Base-by-base conservation (phyloP, 2,888 invertebrate genomes). In the Epiblema foenella region DNA sequence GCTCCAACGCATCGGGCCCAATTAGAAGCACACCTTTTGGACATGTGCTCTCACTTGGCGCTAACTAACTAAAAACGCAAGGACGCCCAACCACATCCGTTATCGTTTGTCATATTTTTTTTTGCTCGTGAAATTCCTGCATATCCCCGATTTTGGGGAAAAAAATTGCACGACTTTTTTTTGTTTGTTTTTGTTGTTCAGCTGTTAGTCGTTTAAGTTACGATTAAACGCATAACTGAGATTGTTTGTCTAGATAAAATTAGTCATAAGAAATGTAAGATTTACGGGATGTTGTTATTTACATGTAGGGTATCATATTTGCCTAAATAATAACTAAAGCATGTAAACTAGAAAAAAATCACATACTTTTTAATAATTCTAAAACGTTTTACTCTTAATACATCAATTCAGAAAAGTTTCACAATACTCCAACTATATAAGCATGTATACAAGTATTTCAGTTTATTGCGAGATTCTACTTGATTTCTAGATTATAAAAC, bases 21-120 rank as follows among this genome's bases (percentile, higher is more conserved):
- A 94, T 94, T 94, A 93, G 93, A 89, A 85, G 85, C 90, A 93
- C 93, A 93, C 93, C 93, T 93, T 93, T 92, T 87, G 88, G 91
- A 91, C 92, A 93, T 91, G 90, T 93, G 92, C 91, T 89, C 86
- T 86, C 85, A 82, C 86, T 87, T 83, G 87, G 84, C 81, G 85
- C 88, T 87, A 90, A 90, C 89, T 88, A 83, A 85, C 85, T 83
- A 86, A 88, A 89, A 88, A 86, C 83, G 77, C 79, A 86, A 86
- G 84, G 87, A 86, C 85, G 81, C 79, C 83, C 83, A 85, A 79
- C 83, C 78, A 88, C 88, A 90, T 89, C 89, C 90, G 89, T 88
- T 87, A 85, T 81, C 86, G 88, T 86, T 89, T 87, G 86, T 87
- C 88, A 87, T 84, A 80, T 86, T 87, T 87, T 84, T 85, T 76